Conservation (phyloP, 2,113 vertebrate genomes). For the Cettia cetti region DNA sequence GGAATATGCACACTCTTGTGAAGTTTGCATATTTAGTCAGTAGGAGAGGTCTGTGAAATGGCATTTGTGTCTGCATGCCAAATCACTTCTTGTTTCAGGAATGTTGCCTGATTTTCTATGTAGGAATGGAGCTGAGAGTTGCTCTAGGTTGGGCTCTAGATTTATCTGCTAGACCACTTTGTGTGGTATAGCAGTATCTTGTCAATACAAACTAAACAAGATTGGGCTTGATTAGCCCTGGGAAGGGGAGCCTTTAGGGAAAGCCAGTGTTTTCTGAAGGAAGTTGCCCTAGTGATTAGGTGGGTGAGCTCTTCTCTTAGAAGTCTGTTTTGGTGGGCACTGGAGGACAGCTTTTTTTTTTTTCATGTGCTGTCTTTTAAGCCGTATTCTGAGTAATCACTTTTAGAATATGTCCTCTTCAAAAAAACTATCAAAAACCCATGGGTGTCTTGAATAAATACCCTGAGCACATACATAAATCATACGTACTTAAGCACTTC, state of each 20-base stretch:
- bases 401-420: not conserved
- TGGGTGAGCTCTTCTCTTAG: not conserved
- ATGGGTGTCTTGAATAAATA: not conserved
- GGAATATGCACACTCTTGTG: not conserved
- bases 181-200: not conserved
- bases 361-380: not conserved
- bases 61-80: not conserved
- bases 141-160: not conserved
- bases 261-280: not conserved
- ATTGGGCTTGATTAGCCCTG: not conserved
- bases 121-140: not conserved
- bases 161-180: not conserved
- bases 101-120: not conserved
- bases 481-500: not conserved
- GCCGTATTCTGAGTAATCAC: not conserved
- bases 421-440: not conserved
- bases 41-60: not conserved
- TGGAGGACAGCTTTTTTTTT: not conserved
- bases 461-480: not conserved
- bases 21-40: not conserved
- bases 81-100: not conserved
- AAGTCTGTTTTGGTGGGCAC: not conserved
- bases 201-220: not conserved
- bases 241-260: not conserved
- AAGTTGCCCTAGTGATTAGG: not conserved